These are phyloP conservation scores for Pogonomyrmex barbatus DNA, from an alignment of 1,140 invertebrate genomes.

Conservation along the genomic window DNA sequence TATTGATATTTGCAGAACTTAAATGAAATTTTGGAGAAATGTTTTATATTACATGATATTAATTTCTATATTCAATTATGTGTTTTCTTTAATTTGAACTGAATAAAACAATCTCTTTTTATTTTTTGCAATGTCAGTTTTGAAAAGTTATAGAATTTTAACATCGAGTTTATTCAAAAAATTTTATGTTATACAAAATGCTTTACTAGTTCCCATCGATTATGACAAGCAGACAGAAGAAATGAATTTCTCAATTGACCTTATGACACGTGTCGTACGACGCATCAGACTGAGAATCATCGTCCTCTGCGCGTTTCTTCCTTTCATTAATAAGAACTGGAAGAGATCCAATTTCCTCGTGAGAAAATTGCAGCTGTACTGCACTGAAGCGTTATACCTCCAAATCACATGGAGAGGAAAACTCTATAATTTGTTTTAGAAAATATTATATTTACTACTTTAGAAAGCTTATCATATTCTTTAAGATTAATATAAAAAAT, in stretches of 20 bases:
- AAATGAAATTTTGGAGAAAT: neutral
- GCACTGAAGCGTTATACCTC: conserved; percentile 11
- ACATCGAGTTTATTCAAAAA: neutral
- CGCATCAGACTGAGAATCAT: conserved; percentile 17
- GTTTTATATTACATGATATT: neutral
- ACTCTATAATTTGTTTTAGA: neutral
- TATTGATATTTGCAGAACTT: neutral
- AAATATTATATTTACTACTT: neutral
- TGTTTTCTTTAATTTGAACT: neutral
- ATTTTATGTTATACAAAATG: neutral
- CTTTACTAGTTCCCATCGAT: neutral
- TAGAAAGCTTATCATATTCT: neutral
- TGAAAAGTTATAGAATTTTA: neutral
- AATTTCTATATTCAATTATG: neutral
- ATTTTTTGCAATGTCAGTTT: neutral
- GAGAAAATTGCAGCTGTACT: conserved; percentile 35
- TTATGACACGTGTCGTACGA: neutral
- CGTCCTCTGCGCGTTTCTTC: conserved; percentile 18
- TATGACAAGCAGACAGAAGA: neutral
- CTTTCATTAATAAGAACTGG: conserved; percentile 67
- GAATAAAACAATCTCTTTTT: neutral
- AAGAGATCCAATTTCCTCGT: conserved; percentile 72
- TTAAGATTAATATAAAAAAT: neutral
- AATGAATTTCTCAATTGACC: conserved; percentile 1
- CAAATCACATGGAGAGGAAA: neutral